Conservation (phyloP, 92 coral and sea anemone genomes). For the Porites cylindrica region DNA sequence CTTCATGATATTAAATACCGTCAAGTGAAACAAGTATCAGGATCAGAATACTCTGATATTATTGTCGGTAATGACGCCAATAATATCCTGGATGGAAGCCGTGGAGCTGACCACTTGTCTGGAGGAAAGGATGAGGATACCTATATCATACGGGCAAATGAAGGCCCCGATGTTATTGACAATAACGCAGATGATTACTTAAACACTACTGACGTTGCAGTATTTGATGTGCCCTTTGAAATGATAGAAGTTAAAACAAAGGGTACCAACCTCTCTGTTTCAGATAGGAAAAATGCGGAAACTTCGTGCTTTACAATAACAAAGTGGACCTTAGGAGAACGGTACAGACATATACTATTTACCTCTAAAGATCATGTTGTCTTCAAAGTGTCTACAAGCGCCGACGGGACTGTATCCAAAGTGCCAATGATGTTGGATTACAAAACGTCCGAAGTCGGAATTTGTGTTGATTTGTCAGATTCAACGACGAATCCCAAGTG, state of each 20-base stretch:
- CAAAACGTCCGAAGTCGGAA: conserved; percentile 8
- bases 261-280: conserved; percentile 14
- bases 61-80: conserved; percentile 58
- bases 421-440: conserved; percentile 55
- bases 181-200: conserved; percentile 54
- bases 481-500: neutral
- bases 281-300: conserved; percentile 19
- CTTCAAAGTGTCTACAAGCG: conserved; percentile 26
- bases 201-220: conserved; percentile 50
- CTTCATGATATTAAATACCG: neutral
- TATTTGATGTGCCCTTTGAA: conserved; percentile 54
- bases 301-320: conserved; percentile 37
- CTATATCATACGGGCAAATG: conserved; percentile 58
- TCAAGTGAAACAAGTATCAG: conserved; percentile 53
- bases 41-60: conserved; percentile 24
- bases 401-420: conserved; percentile 26
- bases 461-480: conserved; percentile 42
- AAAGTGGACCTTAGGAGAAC: conserved; percentile 42
- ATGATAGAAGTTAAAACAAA: neutral
- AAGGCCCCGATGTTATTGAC: conserved; percentile 66
- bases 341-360: conserved; percentile 46
- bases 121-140: conserved; percentile 69
- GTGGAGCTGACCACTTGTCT: conserved; percentile 42
- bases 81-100: conserved; percentile 63
- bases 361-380: conserved; percentile 60